Conservation (phyloP, 2,113 vertebrate species). For the Chelonoidis abingdonii region DNA sequence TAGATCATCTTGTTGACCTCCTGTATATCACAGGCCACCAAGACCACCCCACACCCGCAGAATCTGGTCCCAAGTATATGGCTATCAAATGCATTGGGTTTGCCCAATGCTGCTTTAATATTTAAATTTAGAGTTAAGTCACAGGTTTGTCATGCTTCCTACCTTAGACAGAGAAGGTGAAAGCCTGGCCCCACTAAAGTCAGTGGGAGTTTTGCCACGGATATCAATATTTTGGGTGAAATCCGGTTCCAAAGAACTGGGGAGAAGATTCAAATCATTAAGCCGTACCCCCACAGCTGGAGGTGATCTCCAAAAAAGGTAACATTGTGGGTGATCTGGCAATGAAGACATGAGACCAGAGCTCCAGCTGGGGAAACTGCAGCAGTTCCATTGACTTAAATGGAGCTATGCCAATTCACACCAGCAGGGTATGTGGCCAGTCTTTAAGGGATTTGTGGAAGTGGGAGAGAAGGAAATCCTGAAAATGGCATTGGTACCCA, state of each 20-base stretch:
- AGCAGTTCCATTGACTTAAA: not conserved
- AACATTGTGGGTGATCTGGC: not conserved
- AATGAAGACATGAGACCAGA: rapidly evolving
- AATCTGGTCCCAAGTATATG: not conserved
- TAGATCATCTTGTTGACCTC: not conserved
- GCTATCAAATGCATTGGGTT: not conserved
- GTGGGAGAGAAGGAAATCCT: not conserved
- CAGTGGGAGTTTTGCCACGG: not conserved
- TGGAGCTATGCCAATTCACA: rapidly evolving
- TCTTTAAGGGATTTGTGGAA: rapidly evolving
- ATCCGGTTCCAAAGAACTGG: not conserved
- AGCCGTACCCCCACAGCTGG: not conserved
- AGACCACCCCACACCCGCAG: not conserved
- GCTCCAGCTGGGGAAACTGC: rapidly evolving
- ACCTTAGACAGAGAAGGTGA: not conserved
- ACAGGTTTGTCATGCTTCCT: not conserved
- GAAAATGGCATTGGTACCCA: not conserved
- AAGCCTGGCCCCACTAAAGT: not conserved
- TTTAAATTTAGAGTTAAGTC: rapidly evolving
- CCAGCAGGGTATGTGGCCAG: rapidly evolving
- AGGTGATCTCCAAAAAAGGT: not conserved
- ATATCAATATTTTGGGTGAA: not conserved
- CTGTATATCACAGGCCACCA: not conserved
- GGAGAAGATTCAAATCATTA: not conserved
- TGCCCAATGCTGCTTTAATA: not conserved